phyloP scores from a whole-genome alignment of 2,888 invertebrate genomes.

The Lithophane socia region DNA sequence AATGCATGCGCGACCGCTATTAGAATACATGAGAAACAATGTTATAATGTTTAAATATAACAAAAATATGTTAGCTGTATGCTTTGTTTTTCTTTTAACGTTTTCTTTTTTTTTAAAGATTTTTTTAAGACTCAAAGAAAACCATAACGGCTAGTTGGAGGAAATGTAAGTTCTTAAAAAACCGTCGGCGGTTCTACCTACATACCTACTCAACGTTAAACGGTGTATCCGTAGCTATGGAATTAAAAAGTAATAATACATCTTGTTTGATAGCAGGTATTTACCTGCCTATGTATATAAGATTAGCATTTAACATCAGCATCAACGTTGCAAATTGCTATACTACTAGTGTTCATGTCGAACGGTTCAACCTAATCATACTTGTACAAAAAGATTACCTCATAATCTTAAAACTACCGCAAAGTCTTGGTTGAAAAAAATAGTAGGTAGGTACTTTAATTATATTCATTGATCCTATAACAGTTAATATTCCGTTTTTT shows the following conservation, averaged over 20 bases:
- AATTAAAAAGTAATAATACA: neutral
- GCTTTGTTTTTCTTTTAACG: neutral
- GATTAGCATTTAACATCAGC: neutral
- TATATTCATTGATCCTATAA: conserved; percentile 17
- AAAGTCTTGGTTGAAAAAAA: neutral
- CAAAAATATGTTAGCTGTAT: neutral
- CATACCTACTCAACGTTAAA: neutral
- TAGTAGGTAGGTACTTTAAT: neutral
- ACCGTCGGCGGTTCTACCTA: neutral
- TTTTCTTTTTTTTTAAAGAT: neutral
- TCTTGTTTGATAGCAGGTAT: neutral
- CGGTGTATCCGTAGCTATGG: neutral
- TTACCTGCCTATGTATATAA: neutral
- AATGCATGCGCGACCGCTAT: too few species aligned
- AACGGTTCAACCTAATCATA: neutral
- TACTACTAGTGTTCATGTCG: neutral
- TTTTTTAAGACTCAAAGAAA: neutral
- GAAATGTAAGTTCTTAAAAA: neutral
- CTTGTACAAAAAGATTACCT: too few species aligned
- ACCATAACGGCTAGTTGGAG: neutral
- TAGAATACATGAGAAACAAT: too few species aligned
- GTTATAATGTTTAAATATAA: too few species aligned
- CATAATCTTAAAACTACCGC: neutral
- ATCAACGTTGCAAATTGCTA: neutral
- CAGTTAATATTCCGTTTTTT: conserved; percentile 5